phyloP scores from a whole-genome alignment of 2,888 invertebrate species.

The Sarcophaga variegata region DNA sequence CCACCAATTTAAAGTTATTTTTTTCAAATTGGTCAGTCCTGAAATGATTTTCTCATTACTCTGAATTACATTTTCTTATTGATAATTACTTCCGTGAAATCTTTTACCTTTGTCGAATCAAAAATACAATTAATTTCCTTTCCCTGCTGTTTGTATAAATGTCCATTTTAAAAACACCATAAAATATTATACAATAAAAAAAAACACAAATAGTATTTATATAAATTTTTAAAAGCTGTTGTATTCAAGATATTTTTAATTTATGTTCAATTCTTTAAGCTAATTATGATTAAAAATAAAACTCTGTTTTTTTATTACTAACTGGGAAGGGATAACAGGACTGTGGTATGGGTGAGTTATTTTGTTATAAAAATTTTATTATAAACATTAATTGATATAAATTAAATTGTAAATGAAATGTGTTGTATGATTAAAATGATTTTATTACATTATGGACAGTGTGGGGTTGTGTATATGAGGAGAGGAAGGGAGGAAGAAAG shows the following conservation, averaged over 20 bases:
- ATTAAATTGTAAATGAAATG: constrained; percentile 45
- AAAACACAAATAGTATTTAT: background rate
- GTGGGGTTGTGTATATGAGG: background rate
- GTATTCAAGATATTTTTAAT: constrained; percentile 48
- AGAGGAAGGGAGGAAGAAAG: background rate
- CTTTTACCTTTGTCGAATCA: too few species aligned
- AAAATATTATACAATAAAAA: background rate
- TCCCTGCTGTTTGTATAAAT: too few species aligned
- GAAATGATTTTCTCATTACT: too few species aligned
- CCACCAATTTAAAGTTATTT: too few species aligned
- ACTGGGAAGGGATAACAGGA: constrained; percentile 12
- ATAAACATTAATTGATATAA: constrained; percentile 39
- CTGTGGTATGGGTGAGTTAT: constrained; percentile 6
- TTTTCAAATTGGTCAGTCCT: too few species aligned
- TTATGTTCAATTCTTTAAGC: constrained; percentile 21
- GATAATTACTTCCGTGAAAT: too few species aligned
- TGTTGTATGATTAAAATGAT: constrained; percentile 27
- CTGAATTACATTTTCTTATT: too few species aligned
- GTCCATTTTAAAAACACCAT: background rate
- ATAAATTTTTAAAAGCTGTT: constrained; percentile 39
- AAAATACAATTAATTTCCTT: too few species aligned
- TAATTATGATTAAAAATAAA: constrained; percentile 43
- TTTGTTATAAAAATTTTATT: too few species aligned
- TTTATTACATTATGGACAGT: background rate
- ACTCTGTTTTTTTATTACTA: constrained; percentile 40